Evolutionary conservation across 1,140 invertebrate species (phyloP).

Genomic region (Acromyrmex echinatior): DNA sequence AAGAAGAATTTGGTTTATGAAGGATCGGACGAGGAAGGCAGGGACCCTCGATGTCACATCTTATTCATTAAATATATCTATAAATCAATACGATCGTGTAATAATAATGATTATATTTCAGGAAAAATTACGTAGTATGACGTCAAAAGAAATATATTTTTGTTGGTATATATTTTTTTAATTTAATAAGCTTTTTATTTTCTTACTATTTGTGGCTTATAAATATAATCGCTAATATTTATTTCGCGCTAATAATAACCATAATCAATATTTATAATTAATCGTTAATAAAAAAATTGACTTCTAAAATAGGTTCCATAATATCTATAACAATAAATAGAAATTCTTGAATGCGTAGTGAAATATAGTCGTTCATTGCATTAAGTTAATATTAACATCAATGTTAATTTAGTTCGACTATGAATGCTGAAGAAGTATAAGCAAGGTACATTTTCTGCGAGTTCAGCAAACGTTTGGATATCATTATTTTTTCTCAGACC

Average conservation of each 20-base stretch:
- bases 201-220: background rate
- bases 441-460: constrained; percentile 13
- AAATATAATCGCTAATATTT: constrained; percentile 1
- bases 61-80: constrained; percentile 29
- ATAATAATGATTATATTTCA: background rate
- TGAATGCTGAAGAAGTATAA: constrained; percentile 1
- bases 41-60: background rate
- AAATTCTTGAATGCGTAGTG: background rate
- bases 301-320: background rate
- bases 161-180: background rate
- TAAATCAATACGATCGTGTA: constrained; percentile 23
- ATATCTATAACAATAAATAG: background rate
- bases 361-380: background rate
- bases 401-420: constrained; percentile 1
- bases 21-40: background rate
- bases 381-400: constrained; percentile 35
- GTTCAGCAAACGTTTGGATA: constrained; percentile 43
- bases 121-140: background rate
- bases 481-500: constrained; percentile 40
- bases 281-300: background rate
- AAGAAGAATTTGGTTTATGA: constrained; percentile 53
- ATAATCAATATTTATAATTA: constrained; percentile 3
- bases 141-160: background rate
- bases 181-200: background rate
- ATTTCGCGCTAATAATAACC: background rate